Percentiles rank a stretch among this genome's conserved stretches.
Conservation (phyloP, 2,888 invertebrate genomes). For the Quadroppia sp. region DNA sequence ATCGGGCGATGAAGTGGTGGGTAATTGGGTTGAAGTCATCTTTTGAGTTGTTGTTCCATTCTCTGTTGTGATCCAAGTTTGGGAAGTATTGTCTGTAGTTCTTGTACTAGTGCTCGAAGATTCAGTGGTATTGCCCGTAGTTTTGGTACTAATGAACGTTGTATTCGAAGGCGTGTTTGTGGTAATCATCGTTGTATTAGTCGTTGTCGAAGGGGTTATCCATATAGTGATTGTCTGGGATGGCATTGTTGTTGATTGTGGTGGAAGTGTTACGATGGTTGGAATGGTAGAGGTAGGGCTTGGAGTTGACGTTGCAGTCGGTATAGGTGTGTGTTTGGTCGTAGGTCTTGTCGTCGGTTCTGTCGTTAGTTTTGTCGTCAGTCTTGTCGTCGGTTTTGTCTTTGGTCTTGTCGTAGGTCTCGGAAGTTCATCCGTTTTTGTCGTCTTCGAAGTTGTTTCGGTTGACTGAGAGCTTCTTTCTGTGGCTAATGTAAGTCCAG, state of each 20-base stretch:
- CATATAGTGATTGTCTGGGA: neutral
- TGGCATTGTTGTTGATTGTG: neutral
- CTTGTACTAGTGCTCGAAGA: neutral
- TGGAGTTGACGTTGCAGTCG: neutral
- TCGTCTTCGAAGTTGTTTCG: neutral
- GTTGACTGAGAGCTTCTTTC: too few relatives aligned
- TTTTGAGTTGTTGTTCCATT: neutral
- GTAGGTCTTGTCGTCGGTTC: neutral
- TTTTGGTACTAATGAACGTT: neutral
- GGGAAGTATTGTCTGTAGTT: neutral
- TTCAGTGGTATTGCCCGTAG: neutral
- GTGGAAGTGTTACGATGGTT: neutral
- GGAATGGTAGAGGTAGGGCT: neutral
- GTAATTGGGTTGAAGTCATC: neutral
- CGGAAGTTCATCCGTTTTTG: neutral
- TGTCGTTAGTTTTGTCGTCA: neutral
- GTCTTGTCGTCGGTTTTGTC: neutral
- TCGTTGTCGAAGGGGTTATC: neutral
- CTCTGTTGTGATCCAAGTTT: too few relatives aligned
- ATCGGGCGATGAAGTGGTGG: constrained; percentile 6
- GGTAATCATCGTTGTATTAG: too few relatives aligned
- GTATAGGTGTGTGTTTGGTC: neutral
- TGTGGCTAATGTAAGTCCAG: too few relatives aligned
- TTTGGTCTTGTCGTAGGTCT: neutral
- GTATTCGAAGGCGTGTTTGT: neutral